Evolutionary conservation across 2,888 invertebrate species (phyloP), one percentile per base, ranked within the genome.

Genomic region (Ptychoptera contaminata): DNA sequence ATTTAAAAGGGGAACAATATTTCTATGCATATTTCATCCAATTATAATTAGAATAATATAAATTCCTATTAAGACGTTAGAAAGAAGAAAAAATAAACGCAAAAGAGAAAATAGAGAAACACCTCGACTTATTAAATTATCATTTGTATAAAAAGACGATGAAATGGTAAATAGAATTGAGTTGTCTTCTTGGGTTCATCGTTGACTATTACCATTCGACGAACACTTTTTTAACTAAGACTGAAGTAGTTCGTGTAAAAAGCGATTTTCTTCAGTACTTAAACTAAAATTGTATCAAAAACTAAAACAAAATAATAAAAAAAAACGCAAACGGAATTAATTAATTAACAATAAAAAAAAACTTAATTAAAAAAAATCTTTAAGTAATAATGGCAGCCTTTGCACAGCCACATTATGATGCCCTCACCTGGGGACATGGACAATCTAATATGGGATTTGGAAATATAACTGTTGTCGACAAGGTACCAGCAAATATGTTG

Each of bases 401-500:
- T 32, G 10, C 30, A 29, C 37, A 44, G 43, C 46, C 46, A 37
- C 46, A 46, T 37, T 46, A 32, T 30, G 41, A 32, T 40, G 46
- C 46, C 34, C 41, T 43, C 40, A 14, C 38, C 12, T 40, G 32
- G 36, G 32, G 37, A 29, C 23, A 23, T 15, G 43, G 40, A 10
- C 40, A 43, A 30, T 34, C 23, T 30, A 23, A 36, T 34, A 44
- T 34, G 9, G 42, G 42, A n/a, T 42, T 42, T 37, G 38, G 49
- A 43, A 80, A 80, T 62, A 61, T 74, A 50, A 77, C 79, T 41
- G 74, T 81, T 52, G 78, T 79, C 48, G 82, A 82, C 65, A 76
- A 71, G 55, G 77, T 77, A 42, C 71, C 72, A 14, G 68, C 74
- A 10, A 80, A 82, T 45, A 81, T 82, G 71, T 67, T 77, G 47